Evolutionary conservation across 1,140 invertebrate genomes (phyloP).

Genomic region (Pristionchus pacificus): DNA sequence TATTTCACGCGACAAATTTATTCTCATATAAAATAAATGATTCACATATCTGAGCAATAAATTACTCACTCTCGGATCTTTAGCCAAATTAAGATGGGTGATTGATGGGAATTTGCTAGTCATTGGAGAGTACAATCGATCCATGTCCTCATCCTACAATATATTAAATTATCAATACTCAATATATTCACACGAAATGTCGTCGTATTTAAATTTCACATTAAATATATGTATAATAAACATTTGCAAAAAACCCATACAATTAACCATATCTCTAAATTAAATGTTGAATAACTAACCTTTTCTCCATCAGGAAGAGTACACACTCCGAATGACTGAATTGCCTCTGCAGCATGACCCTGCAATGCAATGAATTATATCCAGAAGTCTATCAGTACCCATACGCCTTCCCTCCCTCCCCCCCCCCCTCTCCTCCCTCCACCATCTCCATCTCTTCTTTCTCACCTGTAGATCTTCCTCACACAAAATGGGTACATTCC

Average conservation of each 20-base stretch:
- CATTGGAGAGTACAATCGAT: neutral
- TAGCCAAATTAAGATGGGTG: neutral
- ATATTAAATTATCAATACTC: too few species aligned
- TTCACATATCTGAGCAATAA: neutral
- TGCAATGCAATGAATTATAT: too few species aligned
- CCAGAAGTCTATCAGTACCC: too few species aligned
- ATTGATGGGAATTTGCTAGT: neutral
- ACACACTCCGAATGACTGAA: neutral
- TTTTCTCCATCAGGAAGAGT: neutral
- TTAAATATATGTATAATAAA: too few species aligned
- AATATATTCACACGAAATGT: too few species aligned
- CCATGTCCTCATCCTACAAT: neutral
- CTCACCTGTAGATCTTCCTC: constrained; percentile 15
- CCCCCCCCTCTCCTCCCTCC: neutral
- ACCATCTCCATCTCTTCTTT: neutral
- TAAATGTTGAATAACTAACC: neutral
- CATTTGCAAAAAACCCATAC: too few species aligned
- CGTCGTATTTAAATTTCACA: too few species aligned
- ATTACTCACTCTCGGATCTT: neutral
- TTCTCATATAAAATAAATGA: constrained; percentile 3
- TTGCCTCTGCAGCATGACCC: neutral
- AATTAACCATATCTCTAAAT: neutral
- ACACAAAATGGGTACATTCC: constrained; percentile 6
- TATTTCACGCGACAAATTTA: neutral
- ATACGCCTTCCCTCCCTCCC: too few species aligned